Percentiles rank a stretch among this genome's conserved stretches.
phyloP scores from a whole-genome alignment of 2,888 invertebrate species.

The Penaeus monodon region DNA sequence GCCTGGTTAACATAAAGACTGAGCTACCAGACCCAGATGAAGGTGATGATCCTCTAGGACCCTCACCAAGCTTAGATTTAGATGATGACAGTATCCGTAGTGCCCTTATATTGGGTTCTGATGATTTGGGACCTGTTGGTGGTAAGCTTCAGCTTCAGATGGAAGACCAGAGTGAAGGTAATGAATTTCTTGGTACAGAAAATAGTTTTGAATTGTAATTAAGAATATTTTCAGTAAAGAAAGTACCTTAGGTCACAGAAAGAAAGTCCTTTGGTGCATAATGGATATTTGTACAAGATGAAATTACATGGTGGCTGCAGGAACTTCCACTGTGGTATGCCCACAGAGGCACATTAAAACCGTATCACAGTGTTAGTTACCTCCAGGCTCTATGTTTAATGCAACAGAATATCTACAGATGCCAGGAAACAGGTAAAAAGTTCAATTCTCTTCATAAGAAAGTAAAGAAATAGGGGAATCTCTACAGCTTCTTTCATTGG shows the following conservation, averaged over 20 bases:
- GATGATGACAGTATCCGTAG: constrained; percentile 72
- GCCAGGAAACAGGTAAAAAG: background rate
- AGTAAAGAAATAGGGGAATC: too few relatives aligned
- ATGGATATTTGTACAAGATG: background rate
- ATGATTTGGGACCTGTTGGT: constrained; percentile 83
- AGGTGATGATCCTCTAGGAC: constrained; percentile 34
- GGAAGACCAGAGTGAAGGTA: constrained; percentile 76
- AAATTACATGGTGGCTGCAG: constrained; percentile 52
- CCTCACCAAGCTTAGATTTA: constrained; percentile 53
- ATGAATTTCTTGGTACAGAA: background rate
- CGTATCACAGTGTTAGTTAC: constrained; percentile 83
- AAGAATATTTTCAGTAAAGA: too few relatives aligned
- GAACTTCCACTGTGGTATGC: constrained; percentile 75
- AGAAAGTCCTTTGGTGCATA: background rate
- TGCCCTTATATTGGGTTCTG: constrained; percentile 81
- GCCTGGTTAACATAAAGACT: constrained; percentile 68
- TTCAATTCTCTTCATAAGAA: background rate
- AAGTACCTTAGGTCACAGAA: background rate
- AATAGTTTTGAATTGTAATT: too few relatives aligned
- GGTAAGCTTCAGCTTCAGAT: constrained; percentile 80
- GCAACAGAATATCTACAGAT: background rate
- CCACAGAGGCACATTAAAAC: constrained; percentile 69
- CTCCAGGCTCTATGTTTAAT: constrained; percentile 43
- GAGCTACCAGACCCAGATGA: constrained; percentile 71
- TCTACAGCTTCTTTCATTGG: too few relatives aligned